Conservation (phyloP, 2,888 invertebrate species). For the Acrocera orbiculus region DNA sequence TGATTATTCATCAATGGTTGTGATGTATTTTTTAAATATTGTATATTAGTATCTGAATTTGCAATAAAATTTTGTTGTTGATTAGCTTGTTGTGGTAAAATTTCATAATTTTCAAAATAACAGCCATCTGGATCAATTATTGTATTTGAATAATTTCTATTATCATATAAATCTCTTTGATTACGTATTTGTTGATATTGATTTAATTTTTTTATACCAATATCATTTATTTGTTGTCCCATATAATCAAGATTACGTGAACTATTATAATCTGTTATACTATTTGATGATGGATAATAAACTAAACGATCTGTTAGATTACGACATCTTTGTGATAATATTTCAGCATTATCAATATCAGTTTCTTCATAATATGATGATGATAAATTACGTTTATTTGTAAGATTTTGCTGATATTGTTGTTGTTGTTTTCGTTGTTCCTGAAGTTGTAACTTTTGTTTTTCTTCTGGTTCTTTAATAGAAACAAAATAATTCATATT, state of each 20-base stretch:
- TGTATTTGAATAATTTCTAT: too few species aligned
- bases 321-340: slow-evolving; percentile 16
- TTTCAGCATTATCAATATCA: slow-evolving; percentile 16
- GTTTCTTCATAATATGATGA: slow-evolving; percentile 16
- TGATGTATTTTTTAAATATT: too few species aligned
- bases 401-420: neutral
- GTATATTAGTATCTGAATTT: too few species aligned
- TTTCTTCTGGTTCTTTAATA: slow-evolving; percentile 2
- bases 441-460: neutral
- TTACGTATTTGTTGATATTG: too few species aligned
- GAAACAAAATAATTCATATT: slow-evolving; percentile 1
- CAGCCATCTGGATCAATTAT: too few species aligned
- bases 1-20: too few species aligned
- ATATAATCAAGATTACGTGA: slow-evolving; percentile 24
- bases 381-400: slow-evolving; percentile 1
- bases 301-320: slow-evolving; percentile 59
- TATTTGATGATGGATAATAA: slow-evolving; percentile 51
- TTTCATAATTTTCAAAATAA: too few species aligned
- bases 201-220: too few species aligned
- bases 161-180: too few species aligned
- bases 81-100: too few species aligned
- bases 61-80: too few species aligned
- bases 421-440: slow-evolving; percentile 1
- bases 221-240: too few species aligned
- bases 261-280: slow-evolving; percentile 28